phyloP scores from a whole-genome alignment of 2,113 vertebrate species.

The Heptranchias perlo region DNA sequence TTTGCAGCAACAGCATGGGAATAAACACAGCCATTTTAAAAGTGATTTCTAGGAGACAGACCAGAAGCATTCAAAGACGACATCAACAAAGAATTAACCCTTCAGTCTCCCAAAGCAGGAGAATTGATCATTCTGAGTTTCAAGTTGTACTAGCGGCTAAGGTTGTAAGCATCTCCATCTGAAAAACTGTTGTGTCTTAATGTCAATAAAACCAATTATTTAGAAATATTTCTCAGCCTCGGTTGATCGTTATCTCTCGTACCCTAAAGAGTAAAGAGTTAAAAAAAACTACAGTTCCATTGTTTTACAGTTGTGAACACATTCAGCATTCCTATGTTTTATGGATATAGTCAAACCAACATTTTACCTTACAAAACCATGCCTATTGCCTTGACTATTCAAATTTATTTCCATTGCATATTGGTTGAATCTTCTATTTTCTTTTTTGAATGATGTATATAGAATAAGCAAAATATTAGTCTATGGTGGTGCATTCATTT shows the following conservation, averaged over 20 bases:
- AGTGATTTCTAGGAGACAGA: no score
- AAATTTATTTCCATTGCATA: background rate
- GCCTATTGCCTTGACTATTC: background rate
- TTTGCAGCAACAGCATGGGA: no score
- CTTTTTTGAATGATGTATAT: background rate
- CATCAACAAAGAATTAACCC: background rate
- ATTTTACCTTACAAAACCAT: background rate
- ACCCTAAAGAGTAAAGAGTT: background rate
- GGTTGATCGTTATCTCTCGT: background rate
- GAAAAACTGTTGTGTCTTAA: background rate
- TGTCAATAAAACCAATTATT: background rate
- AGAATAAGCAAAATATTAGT: background rate
- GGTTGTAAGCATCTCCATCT: background rate
- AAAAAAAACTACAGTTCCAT: background rate
- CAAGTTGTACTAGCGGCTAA: background rate
- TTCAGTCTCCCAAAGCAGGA: no score
- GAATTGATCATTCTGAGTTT: background rate
- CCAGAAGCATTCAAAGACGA: background rate
- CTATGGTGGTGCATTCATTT: background rate
- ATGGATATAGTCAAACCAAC: background rate
- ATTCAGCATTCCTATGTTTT: background rate
- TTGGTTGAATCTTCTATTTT: background rate
- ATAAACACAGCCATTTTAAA: no score
- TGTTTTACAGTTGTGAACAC: background rate
- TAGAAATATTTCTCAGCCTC: background rate